Conservation (phyloP, 2,888 invertebrate species). For the Eurytoma californica region DNA sequence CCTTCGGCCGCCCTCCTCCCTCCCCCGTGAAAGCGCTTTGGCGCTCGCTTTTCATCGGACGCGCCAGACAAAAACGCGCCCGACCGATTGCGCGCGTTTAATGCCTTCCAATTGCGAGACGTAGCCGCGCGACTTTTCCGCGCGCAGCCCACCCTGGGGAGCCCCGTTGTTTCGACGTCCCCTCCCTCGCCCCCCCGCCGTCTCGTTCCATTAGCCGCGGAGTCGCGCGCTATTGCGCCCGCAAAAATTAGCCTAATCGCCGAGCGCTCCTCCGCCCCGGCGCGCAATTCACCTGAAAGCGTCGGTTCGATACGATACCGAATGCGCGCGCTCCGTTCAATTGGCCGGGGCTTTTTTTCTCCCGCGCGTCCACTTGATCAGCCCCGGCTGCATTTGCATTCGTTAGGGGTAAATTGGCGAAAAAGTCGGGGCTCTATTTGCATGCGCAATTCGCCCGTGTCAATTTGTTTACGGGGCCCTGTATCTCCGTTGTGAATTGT, state of each 20-base stretch:
- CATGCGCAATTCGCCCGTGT: background rate
- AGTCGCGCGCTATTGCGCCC: slow-evolving; percentile 16
- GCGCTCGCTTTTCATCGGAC: slow-evolving; percentile 28
- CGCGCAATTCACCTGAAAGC: slow-evolving; percentile 5
- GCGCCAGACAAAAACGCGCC: slow-evolving; percentile 11
- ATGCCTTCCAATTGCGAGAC: slow-evolving; percentile 40
- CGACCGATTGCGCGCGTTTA: slow-evolving; percentile 16
- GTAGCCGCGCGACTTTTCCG: background rate
- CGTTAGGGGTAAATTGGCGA: background rate
- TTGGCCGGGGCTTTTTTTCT: background rate
- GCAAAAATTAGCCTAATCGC: slow-evolving; percentile 50
- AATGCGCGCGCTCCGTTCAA: background rate
- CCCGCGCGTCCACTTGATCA: background rate
- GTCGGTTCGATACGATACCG: background rate
- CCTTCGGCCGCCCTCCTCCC: background rate
- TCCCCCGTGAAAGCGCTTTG: slow-evolving; percentile 34
- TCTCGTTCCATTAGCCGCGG: slow-evolving; percentile 33
- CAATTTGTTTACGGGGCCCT: background rate
- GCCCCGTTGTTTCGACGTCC: no score
- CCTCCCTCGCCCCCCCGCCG: background rate
- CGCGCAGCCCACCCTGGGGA: no score
- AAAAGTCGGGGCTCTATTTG: background rate
- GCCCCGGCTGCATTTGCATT: slow-evolving; percentile 12
- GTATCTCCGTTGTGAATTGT: no score
- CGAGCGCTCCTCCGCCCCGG: background rate